Percentiles rank a stretch among this genome's conserved stretches.
Conservation (phyloP, 2,113 vertebrate genomes). For the Larimichthys crocea region DNA sequence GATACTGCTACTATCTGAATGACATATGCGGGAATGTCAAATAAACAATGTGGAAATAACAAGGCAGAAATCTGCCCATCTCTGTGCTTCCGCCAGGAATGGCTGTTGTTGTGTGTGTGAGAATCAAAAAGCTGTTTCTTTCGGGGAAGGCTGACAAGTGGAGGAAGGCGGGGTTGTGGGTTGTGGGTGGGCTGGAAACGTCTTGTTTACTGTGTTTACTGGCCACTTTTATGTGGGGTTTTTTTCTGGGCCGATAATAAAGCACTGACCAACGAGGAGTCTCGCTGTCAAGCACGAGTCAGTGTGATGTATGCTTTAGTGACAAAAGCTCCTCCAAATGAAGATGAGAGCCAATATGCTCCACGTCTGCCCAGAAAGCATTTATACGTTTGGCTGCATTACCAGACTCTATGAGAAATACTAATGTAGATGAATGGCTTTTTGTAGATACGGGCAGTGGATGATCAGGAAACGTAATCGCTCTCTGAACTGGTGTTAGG, state of each 20-base stretch:
- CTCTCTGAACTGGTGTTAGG: conserved; percentile 3
- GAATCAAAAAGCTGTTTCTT: conserved; percentile 13
- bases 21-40: conserved; percentile 34
- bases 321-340: conserved; percentile 54
- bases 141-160: conserved; percentile 8
- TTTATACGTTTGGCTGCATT: conserved; percentile 54
- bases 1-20: conserved; percentile 29
- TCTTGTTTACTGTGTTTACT: conserved; percentile 33
- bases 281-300: conserved; percentile 17
- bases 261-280: conserved; percentile 40
- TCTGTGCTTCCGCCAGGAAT: conserved; percentile 8
- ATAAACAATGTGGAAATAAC: conserved; percentile 35
- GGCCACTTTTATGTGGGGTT: conserved; percentile 27
- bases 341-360: conserved; percentile 50
- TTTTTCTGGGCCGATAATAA: conserved; percentile 51
- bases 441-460: conserved; percentile 11
- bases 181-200: conserved; percentile 12
- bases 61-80: conserved; percentile 10
- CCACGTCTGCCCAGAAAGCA: conserved; percentile 53
- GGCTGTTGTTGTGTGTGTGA: background rate
- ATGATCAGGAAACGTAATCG: conserved; percentile 17
- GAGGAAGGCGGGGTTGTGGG: conserved; percentile 7
- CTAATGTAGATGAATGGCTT: conserved; percentile 51
- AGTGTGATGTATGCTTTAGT: conserved; percentile 47
- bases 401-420: conserved; percentile 32